Evolutionary conservation across 2,797 vertebrate species (phyloP), one percentile per base, ranked within the genome.

Genomic region (Strix occidentalis): DNA sequence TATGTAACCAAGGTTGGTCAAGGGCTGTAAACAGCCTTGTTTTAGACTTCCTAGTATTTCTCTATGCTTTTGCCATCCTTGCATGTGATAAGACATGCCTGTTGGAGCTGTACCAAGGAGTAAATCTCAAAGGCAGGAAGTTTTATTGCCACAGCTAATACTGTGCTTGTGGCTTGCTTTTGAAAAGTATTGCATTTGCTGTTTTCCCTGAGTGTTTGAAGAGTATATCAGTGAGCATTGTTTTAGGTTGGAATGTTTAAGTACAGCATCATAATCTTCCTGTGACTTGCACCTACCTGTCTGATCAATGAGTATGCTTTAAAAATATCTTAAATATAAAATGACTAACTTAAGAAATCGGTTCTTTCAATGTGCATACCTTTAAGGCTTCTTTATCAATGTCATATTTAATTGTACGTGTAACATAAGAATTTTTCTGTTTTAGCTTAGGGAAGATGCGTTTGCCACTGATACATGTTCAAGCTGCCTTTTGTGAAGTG

Each of bases 1-100:
- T 89, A 56, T 84, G 64, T 96, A 89, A 82, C 70, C 35, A 76
- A 85, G 85, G 76, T 75, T 93, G 87, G 83, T 94, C 80, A 83
- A 81, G 68, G 51, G 56, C 80, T 95, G 57, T 87, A 63, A 88
- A 82, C 69, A 76, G 51, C 28, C 46, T 56, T 79, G 77, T 8
- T 56, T 61, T 33, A 84, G 85, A 37, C 33, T 86, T 94, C 61
- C 69, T 69, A 51, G 19, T 92, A 60, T 76, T 79, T 65, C 57
- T 50, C 35, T 63, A 1, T 86, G 69, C 74, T 26, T 2, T 50
- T 91, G 85, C 82, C 43, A 72, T 76, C 85, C 23, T 24, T 48
- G n/a, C 25, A 11, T 37, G 51, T 43, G 82, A 31, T 87, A 65
- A 82, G 66, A 46, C 1, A 0, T 53, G 69, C 35, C 48, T 93